A percentile compares a stretch with the other conserved stretches of the same genome.
These are phyloP conservation scores for Sepioteuthis lessoniana DNA, from an alignment of 2,888 invertebrate species.

Conservation along the genomic window DNA sequence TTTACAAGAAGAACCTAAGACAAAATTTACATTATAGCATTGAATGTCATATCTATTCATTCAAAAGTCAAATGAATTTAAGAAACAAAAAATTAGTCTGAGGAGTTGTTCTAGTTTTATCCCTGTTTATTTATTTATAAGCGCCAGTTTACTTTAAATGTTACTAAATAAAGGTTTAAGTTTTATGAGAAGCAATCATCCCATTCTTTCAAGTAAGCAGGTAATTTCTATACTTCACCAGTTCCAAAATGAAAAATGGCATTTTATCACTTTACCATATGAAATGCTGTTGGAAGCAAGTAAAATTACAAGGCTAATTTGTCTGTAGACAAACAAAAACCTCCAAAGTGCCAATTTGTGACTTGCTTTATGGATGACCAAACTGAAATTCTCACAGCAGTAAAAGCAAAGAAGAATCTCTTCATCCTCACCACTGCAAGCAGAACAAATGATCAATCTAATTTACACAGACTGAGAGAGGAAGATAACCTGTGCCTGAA, in stretches of 20 bases:
- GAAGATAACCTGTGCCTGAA: too few relatives aligned
- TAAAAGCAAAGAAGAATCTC: neutral
- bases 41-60: too few relatives aligned
- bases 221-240: neutral
- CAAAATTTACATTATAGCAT: too few relatives aligned
- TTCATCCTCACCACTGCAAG: too few relatives aligned
- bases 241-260: neutral
- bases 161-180: neutral
- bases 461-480: too few relatives aligned
- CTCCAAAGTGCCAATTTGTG: neutral
- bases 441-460: too few relatives aligned
- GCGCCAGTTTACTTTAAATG: neutral
- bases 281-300: neutral
- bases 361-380: neutral
- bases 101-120: neutral
- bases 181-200: neutral
- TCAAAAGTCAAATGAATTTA: too few relatives aligned
- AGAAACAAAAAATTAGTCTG: neutral
- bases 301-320: neutral
- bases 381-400: neutral
- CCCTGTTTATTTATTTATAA: neutral
- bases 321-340: neutral
- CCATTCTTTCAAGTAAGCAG: neutral
- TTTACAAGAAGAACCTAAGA: too few relatives aligned
- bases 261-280: neutral